A percentile compares a stretch with the other conserved stretches of the same genome.
Conservation (phyloP, 2,797 vertebrate genomes). For the Monodelphis domestica region DNA sequence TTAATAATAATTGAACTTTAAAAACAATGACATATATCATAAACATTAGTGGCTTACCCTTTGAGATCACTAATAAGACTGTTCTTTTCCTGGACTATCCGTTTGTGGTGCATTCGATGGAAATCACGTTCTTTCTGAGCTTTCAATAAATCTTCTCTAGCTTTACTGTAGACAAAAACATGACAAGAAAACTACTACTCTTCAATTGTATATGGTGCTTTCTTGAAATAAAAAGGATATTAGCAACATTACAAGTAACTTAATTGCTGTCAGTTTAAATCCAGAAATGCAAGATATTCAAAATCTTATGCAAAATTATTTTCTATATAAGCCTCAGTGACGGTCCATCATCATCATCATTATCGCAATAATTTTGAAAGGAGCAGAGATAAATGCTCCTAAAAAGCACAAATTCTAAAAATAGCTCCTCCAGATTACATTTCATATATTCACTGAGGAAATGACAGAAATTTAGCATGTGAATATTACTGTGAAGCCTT, state of each 20-base stretch:
- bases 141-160: constrained; percentile 85
- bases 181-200: background rate
- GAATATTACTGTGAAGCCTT: background rate
- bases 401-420: constrained; percentile 25
- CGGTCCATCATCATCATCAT: background rate
- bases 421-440: constrained; percentile 18
- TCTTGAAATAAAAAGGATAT: constrained; percentile 27
- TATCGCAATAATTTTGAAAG: background rate
- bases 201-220: constrained; percentile 23
- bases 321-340: background rate
- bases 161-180: constrained; percentile 79
- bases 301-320: constrained; percentile 4
- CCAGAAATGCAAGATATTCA: background rate
- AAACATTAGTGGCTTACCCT: constrained; percentile 78
- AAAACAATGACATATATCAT: background rate
- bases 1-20: constrained; percentile 35
- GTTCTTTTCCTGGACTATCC: constrained; percentile 90
- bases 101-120: constrained; percentile 90
- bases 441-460: background rate
- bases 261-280: constrained; percentile 24
- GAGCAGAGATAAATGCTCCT: background rate
- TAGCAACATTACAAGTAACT: background rate
- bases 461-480: background rate
- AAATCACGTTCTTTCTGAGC: constrained; percentile 89
- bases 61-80: constrained; percentile 89